phyloP scores from a whole-genome alignment of 64 coral and sea anemone species.

The Acropora yongei region DNA sequence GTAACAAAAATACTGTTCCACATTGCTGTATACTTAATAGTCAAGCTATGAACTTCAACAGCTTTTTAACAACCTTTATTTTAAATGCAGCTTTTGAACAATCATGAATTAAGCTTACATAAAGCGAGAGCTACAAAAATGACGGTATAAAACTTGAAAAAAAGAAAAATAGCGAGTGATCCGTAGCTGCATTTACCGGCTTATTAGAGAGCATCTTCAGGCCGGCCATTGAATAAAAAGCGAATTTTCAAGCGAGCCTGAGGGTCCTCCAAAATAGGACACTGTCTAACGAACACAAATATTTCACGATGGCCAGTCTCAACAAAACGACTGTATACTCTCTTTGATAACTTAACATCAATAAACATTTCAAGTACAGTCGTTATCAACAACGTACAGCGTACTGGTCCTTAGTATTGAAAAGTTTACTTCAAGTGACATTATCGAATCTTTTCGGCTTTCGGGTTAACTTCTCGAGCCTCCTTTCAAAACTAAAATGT shows the following conservation, averaged over 20 bases:
- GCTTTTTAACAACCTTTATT: not conserved
- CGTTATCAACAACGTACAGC: not conserved
- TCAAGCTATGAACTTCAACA: conserved; percentile 10
- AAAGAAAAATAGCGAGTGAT: not conserved
- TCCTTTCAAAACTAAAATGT: too few relatives aligned
- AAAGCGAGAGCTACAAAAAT: not conserved
- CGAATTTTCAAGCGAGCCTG: not conserved
- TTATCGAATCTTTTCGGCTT: too few relatives aligned
- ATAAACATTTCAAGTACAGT: not conserved
- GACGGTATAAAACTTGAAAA: not conserved
- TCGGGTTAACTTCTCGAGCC: too few relatives aligned
- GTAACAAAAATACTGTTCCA: too few relatives aligned
- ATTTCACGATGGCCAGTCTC: not conserved
- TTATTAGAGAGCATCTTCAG: not conserved
- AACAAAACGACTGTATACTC: not conserved
- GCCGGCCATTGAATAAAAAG: not conserved
- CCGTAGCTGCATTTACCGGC: not conserved
- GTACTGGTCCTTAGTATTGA: not conserved
- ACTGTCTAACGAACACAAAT: not conserved
- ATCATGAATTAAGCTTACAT: not conserved
- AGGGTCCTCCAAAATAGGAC: not conserved
- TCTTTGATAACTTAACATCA: not conserved
- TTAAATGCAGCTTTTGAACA: not conserved
- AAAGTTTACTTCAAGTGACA: too few relatives aligned
- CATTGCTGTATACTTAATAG: too few relatives aligned